Conservation (phyloP, 2,797 vertebrate genomes). For the Falco berigora region DNA sequence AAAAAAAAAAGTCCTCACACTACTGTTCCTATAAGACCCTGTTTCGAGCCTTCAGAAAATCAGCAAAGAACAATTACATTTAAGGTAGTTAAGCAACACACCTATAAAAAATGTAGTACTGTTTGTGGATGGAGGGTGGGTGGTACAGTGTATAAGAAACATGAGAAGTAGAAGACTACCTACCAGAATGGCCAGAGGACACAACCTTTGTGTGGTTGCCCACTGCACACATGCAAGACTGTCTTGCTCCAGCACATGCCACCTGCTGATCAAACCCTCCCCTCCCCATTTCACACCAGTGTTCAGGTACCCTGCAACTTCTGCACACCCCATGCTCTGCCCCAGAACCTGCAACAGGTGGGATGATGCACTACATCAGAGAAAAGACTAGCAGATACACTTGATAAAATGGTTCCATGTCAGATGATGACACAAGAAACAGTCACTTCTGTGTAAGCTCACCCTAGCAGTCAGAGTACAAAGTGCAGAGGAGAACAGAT, state of each 20-base stretch:
- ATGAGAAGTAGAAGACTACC: neutral
- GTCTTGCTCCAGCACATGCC: neutral
- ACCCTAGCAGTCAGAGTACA: neutral
- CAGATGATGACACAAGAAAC: neutral
- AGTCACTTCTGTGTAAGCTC: neutral
- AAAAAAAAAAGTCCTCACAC: neutral
- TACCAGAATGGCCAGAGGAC: neutral
- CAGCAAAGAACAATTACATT: neutral
- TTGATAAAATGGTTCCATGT: neutral
- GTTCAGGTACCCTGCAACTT: neutral
- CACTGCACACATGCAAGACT: neutral
- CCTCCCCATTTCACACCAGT: neutral
- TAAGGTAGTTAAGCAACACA: neutral
- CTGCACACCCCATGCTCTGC: neutral
- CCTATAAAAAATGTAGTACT: neutral
- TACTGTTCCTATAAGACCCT: neutral
- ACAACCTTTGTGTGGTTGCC: neutral
- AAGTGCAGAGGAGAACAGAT: neutral
- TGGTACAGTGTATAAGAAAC: neutral
- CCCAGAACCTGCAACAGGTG: neutral
- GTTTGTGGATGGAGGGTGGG: neutral
- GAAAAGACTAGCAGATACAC: neutral
- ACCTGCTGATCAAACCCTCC: neutral
- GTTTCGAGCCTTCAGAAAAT: neutral
- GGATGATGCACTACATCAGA: neutral